Base-by-base conservation (phyloP, 1,140 invertebrate genomes). In the Listronotus oregonensis region DNA sequence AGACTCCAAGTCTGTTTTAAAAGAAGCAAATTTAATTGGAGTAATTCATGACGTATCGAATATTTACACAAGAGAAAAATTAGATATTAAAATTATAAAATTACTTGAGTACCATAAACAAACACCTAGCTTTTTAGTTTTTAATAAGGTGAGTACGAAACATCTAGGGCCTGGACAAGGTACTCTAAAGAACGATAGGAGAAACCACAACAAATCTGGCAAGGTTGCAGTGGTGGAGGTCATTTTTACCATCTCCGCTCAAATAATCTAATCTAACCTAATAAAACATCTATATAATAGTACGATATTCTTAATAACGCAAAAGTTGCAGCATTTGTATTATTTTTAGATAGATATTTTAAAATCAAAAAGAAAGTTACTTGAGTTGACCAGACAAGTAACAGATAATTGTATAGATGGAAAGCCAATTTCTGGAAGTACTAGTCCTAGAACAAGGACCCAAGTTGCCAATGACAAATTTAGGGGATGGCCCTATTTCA, bases 11-110 rank as follows among this genome's bases (percentile, higher is more conserved):
- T 78, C 82, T 61, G 86, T 89, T 17, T 77, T 94, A 27, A 77
- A 83, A 63, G 82, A 89, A 74, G 89, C 91, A n/a, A 89, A 96
- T 83, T 78, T 95, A 32, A 84, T 97, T 64, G 90, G 90, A 31
- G 89, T 96, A 0, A 80, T 98, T 21, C 93, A 96, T 75, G 95
- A 97, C 83, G 86, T 88, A 9, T 87, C 87, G 0, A 89, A 91
- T 78, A 75, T 77, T n/a, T 88, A 84, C 76, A 86, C 85, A 0
- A 85, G 87, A 60, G 81, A 89, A 44, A 81, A 73, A 42, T 78
- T 97, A 8, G 86, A 92, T 79, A 71, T 80, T 5, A 87, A 89
- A 79, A 81, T 96, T 0, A 69, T 94, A 0, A 79, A 86, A 34
- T 80, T 93, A 17, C 77, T 97, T 6, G 80, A 87, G 75, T 72